These are phyloP conservation scores for Zonotrichia leucophrys DNA, from an alignment of 2,113 vertebrate genomes.

Conservation along the genomic window DNA sequence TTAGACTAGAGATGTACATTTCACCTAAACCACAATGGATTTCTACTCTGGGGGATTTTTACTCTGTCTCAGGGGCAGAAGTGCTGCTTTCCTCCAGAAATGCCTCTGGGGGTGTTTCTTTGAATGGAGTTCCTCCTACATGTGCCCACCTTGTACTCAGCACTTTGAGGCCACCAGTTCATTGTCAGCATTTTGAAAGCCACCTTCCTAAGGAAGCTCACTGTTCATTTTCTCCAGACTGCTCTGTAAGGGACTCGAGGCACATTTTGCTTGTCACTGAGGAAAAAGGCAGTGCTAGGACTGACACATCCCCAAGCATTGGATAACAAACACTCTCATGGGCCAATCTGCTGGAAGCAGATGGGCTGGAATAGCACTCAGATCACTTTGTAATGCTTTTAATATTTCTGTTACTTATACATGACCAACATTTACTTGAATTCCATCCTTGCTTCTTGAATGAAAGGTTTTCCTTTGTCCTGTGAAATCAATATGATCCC, in stretches of 20 bases:
- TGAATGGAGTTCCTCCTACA: background rate
- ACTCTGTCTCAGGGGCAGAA: background rate
- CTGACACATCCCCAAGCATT: background rate
- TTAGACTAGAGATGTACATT: too few relatives aligned
- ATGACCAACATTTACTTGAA: background rate
- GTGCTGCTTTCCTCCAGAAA: background rate
- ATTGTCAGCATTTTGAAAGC: background rate
- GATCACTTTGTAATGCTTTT: background rate
- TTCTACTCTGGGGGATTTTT: too few relatives aligned
- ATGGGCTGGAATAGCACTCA: background rate
- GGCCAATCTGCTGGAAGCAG: background rate
- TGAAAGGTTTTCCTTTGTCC: background rate
- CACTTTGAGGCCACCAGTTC: background rate
- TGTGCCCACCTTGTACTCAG: background rate
- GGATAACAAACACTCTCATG: background rate
- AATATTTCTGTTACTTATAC: background rate
- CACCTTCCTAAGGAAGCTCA: background rate
- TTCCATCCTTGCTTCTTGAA: background rate
- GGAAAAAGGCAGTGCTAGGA: background rate
- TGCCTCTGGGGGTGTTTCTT: background rate
- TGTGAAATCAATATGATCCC: background rate
- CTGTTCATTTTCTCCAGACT: background rate
- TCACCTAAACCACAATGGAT: too few relatives aligned
- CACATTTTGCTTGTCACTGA: accelerated
- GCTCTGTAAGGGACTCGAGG: background rate